Evolutionary conservation across 2,888 invertebrate species (phyloP).

Genomic region (Charanyca ferruginea): DNA sequence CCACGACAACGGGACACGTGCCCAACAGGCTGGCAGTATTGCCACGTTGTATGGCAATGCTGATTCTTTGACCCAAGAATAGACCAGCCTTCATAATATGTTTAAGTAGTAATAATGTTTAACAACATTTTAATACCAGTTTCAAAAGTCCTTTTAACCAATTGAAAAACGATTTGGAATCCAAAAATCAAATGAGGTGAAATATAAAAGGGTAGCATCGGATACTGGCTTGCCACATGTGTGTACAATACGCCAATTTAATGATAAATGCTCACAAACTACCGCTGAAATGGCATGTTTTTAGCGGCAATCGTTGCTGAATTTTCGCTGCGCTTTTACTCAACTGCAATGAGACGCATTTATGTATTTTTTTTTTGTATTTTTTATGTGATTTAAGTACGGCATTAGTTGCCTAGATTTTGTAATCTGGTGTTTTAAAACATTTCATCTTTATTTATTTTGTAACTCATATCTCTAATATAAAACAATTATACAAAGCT

Average conservation of each 20-base stretch:
- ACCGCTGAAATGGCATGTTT: conserved; percentile 57
- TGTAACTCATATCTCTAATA: too few relatives aligned
- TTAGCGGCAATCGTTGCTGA: conserved; percentile 51
- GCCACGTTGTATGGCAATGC: too few relatives aligned
- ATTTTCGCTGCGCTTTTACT: conserved; percentile 51
- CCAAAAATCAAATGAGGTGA: conserved; percentile 43
- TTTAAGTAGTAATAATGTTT: too few relatives aligned
- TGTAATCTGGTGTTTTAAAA: neutral
- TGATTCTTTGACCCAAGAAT: too few relatives aligned
- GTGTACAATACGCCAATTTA: conserved; percentile 67
- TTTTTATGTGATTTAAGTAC: neutral
- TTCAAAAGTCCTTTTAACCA: conserved; percentile 11
- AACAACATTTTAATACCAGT: conserved; percentile 3
- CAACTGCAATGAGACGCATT: conserved; percentile 34
- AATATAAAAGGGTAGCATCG: conserved; percentile 52
- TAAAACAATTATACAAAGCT: too few relatives aligned
- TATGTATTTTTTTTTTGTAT: conserved; percentile 22
- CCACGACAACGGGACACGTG: too few relatives aligned
- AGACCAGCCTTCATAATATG: too few relatives aligned
- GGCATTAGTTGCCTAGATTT: conserved; percentile 4
- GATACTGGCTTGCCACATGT: conserved; percentile 27
- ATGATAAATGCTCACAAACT: conserved; percentile 69
- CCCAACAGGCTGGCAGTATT: too few relatives aligned
- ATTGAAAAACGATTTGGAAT: conserved; percentile 23
- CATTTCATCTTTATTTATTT: too few relatives aligned